Evolutionary conservation across 1,140 invertebrate genomes (phyloP).

Genomic region (Leptestheria dahalacensis): DNA sequence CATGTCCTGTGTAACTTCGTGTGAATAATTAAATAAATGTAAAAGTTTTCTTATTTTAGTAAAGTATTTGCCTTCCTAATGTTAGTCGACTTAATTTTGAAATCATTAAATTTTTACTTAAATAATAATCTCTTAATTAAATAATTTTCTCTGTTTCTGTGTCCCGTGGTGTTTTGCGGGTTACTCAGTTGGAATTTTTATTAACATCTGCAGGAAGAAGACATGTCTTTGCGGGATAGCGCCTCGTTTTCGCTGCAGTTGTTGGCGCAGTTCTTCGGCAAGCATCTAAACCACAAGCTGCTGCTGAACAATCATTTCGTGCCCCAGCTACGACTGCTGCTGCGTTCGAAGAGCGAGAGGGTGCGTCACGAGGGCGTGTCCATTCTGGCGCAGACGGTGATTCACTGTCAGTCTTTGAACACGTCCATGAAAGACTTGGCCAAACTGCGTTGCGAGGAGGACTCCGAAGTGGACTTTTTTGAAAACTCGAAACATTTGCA

Average conservation of each 20-base stretch:
- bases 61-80: too few species aligned
- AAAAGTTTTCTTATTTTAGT: neutral
- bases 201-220: conserved; percentile 44
- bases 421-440: conserved; percentile 56
- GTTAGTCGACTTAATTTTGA: too few species aligned
- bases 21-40: neutral
- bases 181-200: too few species aligned
- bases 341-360: conserved; percentile 39
- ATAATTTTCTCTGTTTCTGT: too few species aligned
- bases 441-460: conserved; percentile 47
- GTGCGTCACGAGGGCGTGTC: conserved; percentile 57
- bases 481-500: conserved; percentile 81
- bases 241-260: conserved; percentile 55
- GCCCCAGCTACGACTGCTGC: conserved; percentile 10
- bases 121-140: too few species aligned
- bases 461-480: conserved; percentile 83
- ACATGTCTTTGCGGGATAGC: conserved; percentile 64
- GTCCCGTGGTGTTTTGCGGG: too few species aligned
- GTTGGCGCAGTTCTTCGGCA: conserved; percentile 36
- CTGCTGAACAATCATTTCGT: conserved; percentile 9
- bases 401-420: conserved; percentile 30
- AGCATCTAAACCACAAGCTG: conserved; percentile 10
- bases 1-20: too few species aligned
- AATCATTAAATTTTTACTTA: too few species aligned
- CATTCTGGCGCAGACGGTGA: conserved; percentile 51